These are phyloP conservation scores for Cotesia chilonis DNA, from an alignment of 1,140 invertebrate species.

Conservation along the genomic window DNA sequence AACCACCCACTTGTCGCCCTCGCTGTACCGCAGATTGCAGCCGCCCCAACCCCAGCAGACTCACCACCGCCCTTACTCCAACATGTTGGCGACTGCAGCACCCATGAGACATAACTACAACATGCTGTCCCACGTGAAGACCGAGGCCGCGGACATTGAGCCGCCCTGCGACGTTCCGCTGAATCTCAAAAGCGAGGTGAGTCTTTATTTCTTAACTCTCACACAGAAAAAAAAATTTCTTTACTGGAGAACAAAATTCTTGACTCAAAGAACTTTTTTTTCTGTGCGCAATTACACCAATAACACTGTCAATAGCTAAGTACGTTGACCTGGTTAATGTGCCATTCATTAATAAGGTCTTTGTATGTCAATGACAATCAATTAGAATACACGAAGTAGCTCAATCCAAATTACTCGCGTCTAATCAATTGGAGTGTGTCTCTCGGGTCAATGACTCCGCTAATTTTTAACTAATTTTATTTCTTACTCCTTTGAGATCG, in stretches of 20 bases:
- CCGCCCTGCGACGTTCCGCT: conserved; percentile 62
- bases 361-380: conserved; percentile 61
- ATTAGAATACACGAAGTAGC: conserved; percentile 57
- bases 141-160: conserved; percentile 58
- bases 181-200: conserved; percentile 66
- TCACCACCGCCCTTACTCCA: conserved; percentile 62
- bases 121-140: conserved; percentile 62
- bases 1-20: conserved; percentile 59
- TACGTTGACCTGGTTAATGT: conserved; percentile 35
- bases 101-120: conserved; percentile 62
- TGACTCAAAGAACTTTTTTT: too few species aligned
- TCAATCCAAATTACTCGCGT: conserved; percentile 56
- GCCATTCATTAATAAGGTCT: conserved; percentile 43
- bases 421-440: conserved; percentile 39
- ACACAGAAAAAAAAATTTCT: too few species aligned
- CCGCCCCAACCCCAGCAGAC: conserved; percentile 53
- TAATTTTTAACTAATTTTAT: too few species aligned
- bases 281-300: not conserved
- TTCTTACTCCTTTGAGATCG: too few species aligned
- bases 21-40: conserved; percentile 58
- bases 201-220: conserved; percentile 13
- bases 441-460: too few species aligned
- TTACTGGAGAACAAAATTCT: too few species aligned
- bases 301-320: conserved; percentile 17
- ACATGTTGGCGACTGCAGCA: conserved; percentile 64